phyloP scores from a whole-genome alignment of 2,113 vertebrate genomes.

The Phrynosoma blainvillii region DNA sequence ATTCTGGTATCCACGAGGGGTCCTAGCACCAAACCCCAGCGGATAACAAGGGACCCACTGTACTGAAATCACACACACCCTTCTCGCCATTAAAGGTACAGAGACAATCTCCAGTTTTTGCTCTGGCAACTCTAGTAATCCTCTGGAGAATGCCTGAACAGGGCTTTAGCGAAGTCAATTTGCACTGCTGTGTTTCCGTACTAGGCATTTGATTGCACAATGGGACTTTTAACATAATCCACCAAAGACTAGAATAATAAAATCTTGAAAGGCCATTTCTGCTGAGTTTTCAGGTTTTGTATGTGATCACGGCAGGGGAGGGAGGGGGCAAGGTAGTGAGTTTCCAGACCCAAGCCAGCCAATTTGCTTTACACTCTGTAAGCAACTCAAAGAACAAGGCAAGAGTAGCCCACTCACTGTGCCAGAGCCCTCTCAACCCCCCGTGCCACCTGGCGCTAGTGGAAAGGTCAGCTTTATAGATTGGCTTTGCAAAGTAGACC shows the following conservation, averaged over 20 bases:
- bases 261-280: neutral
- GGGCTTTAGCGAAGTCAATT: too few relatives aligned
- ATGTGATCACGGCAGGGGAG: neutral
- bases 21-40: too few relatives aligned
- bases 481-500: neutral
- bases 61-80: too few relatives aligned
- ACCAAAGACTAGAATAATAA: neutral
- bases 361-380: neutral
- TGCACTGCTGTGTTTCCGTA: neutral
- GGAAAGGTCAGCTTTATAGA: too few relatives aligned
- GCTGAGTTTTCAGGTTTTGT: neutral
- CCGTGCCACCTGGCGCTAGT: neutral
- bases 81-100: too few relatives aligned
- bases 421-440: neutral
- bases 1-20: too few relatives aligned
- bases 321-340: too few relatives aligned
- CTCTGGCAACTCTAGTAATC: too few relatives aligned
- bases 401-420: neutral
- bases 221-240: too few relatives aligned
- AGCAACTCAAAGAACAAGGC: slow-evolving; percentile 3
- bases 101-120: too few relatives aligned
- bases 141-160: too few relatives aligned
- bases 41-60: too few relatives aligned
- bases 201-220: neutral
- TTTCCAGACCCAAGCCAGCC: neutral